These are phyloP conservation scores for Lasiurus cinereus DNA, from an alignment of 2,113 vertebrate genomes.

Conservation along the genomic window DNA sequence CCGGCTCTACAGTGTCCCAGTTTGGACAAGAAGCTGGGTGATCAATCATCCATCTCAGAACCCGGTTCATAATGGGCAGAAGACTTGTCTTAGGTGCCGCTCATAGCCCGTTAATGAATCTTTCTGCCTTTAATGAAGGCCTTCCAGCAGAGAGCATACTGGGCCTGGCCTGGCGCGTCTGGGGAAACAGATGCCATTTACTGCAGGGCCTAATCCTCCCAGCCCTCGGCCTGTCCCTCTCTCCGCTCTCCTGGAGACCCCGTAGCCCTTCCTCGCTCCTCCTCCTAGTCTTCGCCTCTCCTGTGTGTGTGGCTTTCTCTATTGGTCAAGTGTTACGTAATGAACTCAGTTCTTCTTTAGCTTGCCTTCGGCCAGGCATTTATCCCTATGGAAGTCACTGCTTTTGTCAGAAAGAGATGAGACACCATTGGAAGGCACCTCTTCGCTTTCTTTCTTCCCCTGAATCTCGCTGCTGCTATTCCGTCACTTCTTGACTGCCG, in stretches of 20 bases:
- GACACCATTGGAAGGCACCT: constrained; percentile 10
- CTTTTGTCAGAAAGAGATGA: constrained; percentile 45
- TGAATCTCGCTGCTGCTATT: constrained; percentile 54
- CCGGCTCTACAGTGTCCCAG: background rate
- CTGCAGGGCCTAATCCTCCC: background rate
- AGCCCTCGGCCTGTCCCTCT: background rate
- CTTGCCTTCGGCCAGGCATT: background rate
- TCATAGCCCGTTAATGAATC: background rate
- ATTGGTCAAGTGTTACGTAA: constrained; percentile 1
- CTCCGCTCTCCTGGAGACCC: background rate
- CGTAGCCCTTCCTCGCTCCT: background rate
- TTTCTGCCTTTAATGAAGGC: background rate
- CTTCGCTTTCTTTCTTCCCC: background rate
- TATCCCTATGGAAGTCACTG: background rate
- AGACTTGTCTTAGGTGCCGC: background rate
- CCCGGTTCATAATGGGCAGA: background rate
- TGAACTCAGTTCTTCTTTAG: background rate
- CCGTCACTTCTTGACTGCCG: background rate
- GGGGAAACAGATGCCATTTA: background rate
- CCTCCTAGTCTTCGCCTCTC: background rate
- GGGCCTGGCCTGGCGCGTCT: background rate
- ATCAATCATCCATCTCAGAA: background rate
- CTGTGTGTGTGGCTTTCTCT: background rate
- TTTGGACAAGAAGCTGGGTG: background rate
- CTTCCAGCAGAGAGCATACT: background rate